Base-by-base conservation (phyloP, 2,113 vertebrate genomes). In the Upupa epops region DNA sequence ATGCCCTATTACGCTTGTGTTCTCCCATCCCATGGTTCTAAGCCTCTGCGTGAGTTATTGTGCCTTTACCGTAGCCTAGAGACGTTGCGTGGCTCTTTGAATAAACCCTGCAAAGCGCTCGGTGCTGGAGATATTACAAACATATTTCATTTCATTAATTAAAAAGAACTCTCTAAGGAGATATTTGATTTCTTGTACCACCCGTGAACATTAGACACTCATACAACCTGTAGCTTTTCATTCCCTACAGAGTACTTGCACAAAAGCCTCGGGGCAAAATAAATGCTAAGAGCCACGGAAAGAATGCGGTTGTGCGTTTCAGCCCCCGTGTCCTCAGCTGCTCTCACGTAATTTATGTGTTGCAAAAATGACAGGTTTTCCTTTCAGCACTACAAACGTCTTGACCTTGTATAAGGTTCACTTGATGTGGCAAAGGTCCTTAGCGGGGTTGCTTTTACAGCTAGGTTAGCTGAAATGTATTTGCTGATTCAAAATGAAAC, bases 131-230 rank as follows among this genome's bases (percentile, higher is more conserved):
- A 95, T 95, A 95, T 78, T 89, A 29, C 72, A 91, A 79, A 85
- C 79, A 72, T 89, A 91, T 88, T 94, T 93, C 66, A 94, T 85
- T 93, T 96, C 85, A 92, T 93, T 96, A 96, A 94, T 88, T 91
- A 76, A 92, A 85, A 93, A 76, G 55, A 86, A 58, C 3, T 94
- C 83, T 72, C 93, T 60, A 59, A 88, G 91, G 90, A 90, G 77
- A 83, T 66, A 73, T 3, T 84, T 94, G 37, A 90, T 93, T 89
- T 72, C 77, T 90, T 48, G 76, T 82, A 64, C 90, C 78, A 59
- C 68, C 72, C 82, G 29, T 46, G 25, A 91, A 94, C 69, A 56
- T 68, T 80, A 61, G 63, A 70, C 9, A 5, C 75, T 94, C 64
- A 83, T 56, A 90, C 20, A 88, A 94, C 91, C 88, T 95, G 63